Conservation (phyloP, 2,888 invertebrate species). For the Caradrina kadenii region DNA sequence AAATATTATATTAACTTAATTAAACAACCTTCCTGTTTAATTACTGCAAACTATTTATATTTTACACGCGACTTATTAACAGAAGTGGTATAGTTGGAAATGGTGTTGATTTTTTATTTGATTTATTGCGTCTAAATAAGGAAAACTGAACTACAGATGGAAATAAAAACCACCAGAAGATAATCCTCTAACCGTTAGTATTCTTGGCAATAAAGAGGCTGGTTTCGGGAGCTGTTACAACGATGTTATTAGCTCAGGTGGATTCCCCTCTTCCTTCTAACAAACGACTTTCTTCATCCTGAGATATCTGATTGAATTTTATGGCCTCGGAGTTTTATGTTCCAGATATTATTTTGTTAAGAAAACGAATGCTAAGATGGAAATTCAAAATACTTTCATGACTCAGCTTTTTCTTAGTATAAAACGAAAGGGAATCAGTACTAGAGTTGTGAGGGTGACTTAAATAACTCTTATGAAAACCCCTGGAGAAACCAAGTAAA, state of each 20-base stretch:
- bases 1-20: conserved; percentile 37
- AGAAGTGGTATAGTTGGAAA: conserved; percentile 25
- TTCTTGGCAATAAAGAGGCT: conserved; percentile 7
- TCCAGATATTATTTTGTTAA: conserved; percentile 9
- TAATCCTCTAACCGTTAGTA: conserved; percentile 1
- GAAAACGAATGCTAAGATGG: background rate
- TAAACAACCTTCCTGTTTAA: conserved; percentile 45
- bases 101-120: conserved; percentile 16
- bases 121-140: conserved; percentile 29
- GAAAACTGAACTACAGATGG: conserved; percentile 21
- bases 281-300: conserved; percentile 8
- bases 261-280: conserved; percentile 5
- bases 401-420: background rate
- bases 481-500: conserved; percentile 1
- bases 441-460: background rate
- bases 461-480: conserved; percentile 5
- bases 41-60: conserved; percentile 33
- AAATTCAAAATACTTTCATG: background rate
- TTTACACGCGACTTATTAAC: conserved; percentile 42
- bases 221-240: background rate
- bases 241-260: conserved; percentile 27
- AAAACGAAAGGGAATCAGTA: conserved; percentile 8
- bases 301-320: conserved; percentile 13
- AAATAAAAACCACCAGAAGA: conserved; percentile 3
- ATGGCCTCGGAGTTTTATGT: conserved; percentile 1